Conservation (phyloP, 1,140 invertebrate species). For the Diuraphis noxia region DNA sequence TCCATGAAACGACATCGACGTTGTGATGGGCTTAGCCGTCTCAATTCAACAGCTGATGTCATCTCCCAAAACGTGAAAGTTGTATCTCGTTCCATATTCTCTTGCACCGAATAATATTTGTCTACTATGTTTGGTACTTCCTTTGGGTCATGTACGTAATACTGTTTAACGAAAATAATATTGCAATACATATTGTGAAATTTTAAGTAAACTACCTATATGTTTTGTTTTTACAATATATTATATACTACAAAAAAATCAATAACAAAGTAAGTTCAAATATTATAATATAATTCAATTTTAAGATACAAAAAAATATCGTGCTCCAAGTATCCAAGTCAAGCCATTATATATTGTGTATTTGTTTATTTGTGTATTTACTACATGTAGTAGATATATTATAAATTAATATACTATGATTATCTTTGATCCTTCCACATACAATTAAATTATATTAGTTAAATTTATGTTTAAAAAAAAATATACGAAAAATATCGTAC, state of each 20-base stretch:
- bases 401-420: not conserved
- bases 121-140: slow-evolving; percentile 63
- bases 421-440: not conserved
- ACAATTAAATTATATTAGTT: not conserved
- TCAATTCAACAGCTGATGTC: slow-evolving; percentile 60
- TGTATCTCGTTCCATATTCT: slow-evolving; percentile 61
- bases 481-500: not conserved
- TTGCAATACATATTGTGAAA: not conserved
- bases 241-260: not conserved
- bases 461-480: not conserved
- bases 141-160: slow-evolving; percentile 65
- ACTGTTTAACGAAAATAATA: slow-evolving; percentile 59
- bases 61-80: slow-evolving; percentile 64
- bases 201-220: not conserved
- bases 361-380: not conserved
- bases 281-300: not conserved
- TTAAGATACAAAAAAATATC: not conserved
- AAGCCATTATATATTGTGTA: not conserved
- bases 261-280: not conserved
- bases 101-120: slow-evolving; percentile 58
- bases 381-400: not conserved
- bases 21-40: slow-evolving; percentile 64
- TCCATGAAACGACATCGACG: slow-evolving; percentile 69
- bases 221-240: not conserved
- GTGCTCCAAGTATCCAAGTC: not conserved